phyloP scores from a whole-genome alignment of 2,113 vertebrate species.

The Microtus richardsoni region DNA sequence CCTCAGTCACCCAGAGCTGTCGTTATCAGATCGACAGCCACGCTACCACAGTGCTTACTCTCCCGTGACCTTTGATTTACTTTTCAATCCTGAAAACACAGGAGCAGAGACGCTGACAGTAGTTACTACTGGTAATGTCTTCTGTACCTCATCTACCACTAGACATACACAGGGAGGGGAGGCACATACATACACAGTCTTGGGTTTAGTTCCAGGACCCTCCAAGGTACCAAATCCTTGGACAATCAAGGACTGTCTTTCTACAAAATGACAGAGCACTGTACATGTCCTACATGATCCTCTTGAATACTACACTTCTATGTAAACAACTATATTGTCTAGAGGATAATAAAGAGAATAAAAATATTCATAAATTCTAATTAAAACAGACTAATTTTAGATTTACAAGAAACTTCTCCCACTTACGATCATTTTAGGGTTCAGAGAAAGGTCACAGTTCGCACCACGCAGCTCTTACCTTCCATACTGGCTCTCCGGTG shows the following conservation, averaged over 20 bases:
- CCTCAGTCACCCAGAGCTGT: not conserved
- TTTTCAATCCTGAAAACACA: not conserved
- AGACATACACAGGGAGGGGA: not conserved
- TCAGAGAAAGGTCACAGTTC: not conserved
- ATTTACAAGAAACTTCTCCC: constrained; percentile 14
- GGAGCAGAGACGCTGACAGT: not conserved
- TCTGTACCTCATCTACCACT: not conserved
- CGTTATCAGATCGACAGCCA: not conserved
- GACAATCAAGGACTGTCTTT: not conserved
- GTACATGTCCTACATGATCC: not conserved
- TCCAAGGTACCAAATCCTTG: not conserved
- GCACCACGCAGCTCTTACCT: constrained; percentile 87
- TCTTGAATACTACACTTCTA: not conserved
- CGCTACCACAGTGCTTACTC: not conserved
- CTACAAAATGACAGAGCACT: not conserved
- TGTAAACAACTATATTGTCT: not conserved
- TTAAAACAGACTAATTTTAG: constrained; percentile 34
- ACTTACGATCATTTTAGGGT: not conserved
- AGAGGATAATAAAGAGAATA: not conserved
- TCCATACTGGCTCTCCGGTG: constrained; percentile 97
- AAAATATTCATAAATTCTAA: not conserved
- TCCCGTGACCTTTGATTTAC: not conserved
- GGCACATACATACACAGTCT: not conserved
- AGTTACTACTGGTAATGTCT: not conserved
- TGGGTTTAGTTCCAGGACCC: not conserved